Conservation (phyloP, 2,797 vertebrate species). For the Helostoma temminkii region DNA sequence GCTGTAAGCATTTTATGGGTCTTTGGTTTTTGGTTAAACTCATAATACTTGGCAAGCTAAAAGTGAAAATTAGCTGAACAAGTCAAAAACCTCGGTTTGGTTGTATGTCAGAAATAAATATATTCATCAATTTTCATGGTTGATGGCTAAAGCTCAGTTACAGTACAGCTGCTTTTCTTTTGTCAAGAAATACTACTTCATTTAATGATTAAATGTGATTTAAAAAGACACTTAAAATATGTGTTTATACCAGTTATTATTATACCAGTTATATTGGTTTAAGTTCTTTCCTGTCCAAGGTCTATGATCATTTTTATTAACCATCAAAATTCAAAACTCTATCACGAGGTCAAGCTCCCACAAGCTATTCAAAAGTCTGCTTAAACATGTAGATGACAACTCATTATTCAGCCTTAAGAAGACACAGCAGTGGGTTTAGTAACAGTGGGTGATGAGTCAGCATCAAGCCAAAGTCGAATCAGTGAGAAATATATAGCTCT, state of each 20-base stretch:
- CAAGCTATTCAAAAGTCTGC: conserved; percentile 5
- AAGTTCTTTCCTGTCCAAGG: no score
- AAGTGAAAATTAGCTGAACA: conserved; percentile 28
- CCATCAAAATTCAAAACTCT: neutral
- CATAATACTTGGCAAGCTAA: conserved; percentile 13
- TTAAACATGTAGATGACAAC: neutral
- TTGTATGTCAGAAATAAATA: conserved; percentile 23
- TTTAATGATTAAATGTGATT: neutral
- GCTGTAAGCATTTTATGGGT: conserved; percentile 16
- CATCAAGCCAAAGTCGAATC: neutral
- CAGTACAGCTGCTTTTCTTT: conserved; percentile 10
- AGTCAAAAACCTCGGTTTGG: conserved; percentile 4
- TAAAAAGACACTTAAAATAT: neutral
- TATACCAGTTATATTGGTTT: no score
- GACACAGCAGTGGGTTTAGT: neutral
- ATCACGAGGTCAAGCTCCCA: neutral
- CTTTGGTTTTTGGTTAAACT: conserved; percentile 31
- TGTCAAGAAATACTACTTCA: neutral
- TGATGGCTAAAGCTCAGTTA: conserved; percentile 22
- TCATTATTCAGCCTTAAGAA: conserved; percentile 1
- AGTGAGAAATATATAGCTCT: conserved; percentile 3
- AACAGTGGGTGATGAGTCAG: conserved; percentile 15
- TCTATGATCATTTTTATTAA: no score
- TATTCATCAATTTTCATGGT: conserved; percentile 9
- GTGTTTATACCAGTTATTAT: no score